Evolutionary conservation across 2,888 invertebrate species (phyloP).

Genomic region (Coremacera marginata): DNA sequence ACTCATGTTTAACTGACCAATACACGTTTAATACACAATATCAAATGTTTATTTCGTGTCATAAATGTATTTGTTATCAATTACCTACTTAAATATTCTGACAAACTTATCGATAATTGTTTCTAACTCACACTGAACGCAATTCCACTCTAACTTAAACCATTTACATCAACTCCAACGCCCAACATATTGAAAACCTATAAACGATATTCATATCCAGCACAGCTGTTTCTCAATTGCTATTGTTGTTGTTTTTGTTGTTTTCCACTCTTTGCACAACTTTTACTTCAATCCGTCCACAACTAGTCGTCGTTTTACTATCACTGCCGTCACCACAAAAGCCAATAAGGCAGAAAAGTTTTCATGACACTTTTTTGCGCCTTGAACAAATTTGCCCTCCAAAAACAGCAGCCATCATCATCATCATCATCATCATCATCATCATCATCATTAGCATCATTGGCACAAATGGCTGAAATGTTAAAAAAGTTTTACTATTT

Average conservation of each 20-base stretch:
- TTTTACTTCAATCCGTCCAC: too few relatives aligned
- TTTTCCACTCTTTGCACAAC: not conserved
- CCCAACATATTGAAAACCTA: not conserved
- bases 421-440: not conserved
- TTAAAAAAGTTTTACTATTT: not conserved
- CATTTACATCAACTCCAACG: slow-evolving; percentile 1
- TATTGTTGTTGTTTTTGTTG: not conserved
- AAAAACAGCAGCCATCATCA: not conserved
- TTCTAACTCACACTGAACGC: not conserved
- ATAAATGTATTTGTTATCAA: too few relatives aligned
- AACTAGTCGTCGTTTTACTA: too few relatives aligned
- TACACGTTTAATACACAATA: too few relatives aligned
- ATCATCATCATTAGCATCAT: not conserved
- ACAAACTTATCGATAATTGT: too few relatives aligned
- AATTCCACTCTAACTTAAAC: not conserved
- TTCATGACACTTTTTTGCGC: slow-evolving; percentile 19
- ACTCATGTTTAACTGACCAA: too few relatives aligned
- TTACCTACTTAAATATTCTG: too few relatives aligned
- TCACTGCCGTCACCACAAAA: not conserved
- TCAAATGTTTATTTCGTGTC: too few relatives aligned
- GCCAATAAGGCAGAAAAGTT: slow-evolving; percentile 28
- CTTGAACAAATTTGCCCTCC: not conserved
- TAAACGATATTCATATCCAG: not conserved
- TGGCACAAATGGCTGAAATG: slow-evolving; percentile 8
- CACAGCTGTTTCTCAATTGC: not conserved